Base-by-base conservation (phyloP, 1,140 invertebrate species). In the Melitaea cinxia region DNA sequence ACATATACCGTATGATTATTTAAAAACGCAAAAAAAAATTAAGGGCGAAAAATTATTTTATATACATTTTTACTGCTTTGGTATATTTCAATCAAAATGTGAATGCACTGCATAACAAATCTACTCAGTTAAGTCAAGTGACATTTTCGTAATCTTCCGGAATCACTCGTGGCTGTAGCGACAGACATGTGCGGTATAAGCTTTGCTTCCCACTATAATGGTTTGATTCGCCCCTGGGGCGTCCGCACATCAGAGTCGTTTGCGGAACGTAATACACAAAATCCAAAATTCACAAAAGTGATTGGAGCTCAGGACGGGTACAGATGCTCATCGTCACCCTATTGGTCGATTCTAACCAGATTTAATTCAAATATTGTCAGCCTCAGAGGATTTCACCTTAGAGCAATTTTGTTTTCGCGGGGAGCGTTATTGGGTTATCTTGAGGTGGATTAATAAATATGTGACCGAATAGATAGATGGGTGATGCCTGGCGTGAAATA, bases 341-440 rank as follows among this genome's bases (percentile, higher is more conserved):
- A 88, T 88, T 88, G 85, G 85, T 56, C 54, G 75, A 58, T 73
- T 63, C 76, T 79, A 82, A 80, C 64, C 64, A 78, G 78, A 88
- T 84, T 70, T 83, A 85, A 85, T 82, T 86, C 82, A 84, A 82
- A 89, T 85, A 87, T 85, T 84, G 75, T 82, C 83, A 79, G 74
- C 77, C 73, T 71, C 75, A 63, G 67, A 77, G 78, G 75, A 74
- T 78, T 72, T 78, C 78, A 78, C 77, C 74, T 89, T 83, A 81
- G 73, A 77, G 81, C 84, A 87, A 89, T 86, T n/a, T 84, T 85
- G 80, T 80, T 83, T 81, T 70, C 65, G 66, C 68, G 82, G 83
- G 83, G 80, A 77, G 69, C 68, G 59, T 86, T 82, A 86, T 87
- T 84, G 70, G 78, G 85, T 87, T 89, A 85, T 61, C 71, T 74